Base-by-base conservation (phyloP, 2,888 invertebrate genomes). In the Sussaba pulchella region DNA sequence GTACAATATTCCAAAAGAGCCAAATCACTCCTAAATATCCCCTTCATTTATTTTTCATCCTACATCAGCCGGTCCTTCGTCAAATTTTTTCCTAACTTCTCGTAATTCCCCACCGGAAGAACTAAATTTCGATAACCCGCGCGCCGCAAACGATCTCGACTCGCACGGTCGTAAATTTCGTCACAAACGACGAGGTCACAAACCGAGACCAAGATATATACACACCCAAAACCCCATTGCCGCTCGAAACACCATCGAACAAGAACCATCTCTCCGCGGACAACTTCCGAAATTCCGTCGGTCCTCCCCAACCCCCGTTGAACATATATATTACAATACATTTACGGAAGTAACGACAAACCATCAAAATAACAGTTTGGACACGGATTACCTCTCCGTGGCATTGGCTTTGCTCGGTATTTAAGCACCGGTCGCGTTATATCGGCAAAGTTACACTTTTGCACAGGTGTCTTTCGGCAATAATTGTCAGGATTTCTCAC, bases 401-500 rank as follows among this genome's bases (percentile, higher is more conserved):
- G 6, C 71, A 47, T n/a, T n/a, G 6, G 64, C 39, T 66, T 57
- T 63, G 43, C 45, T 31, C 50, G 57, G 17, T 50, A 5, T 66
- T 74, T 45, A 14, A 43, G 57, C 19, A 50, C 71, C 17, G 54
- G 45, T 43, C 41, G 39, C 57, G 26, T 71, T 41, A 31, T 43
- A 64, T 8, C 63, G 21, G 17, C 9, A 59, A 14, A 41, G 50
- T 45, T 63, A 14, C 45, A 73, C 54, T 81, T 63, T 47, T 17
- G 52, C 52, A 79, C 82, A 82, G 82, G 82, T 82, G 76, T 52
- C 72, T 14, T 19, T 24, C 57, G 64, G 45, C 59, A 82, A 76
- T 76, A 71, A 82, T 79, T 66, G 69, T 76, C 73, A 64, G 57
- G 54, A 57, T 82, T 82, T 82, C 79, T 69, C 76, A 82, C 79